Evolutionary conservation across 2,888 invertebrate species (phyloP), one percentile per base, ranked within the genome.

Genomic region (Pollenia angustigena): DNA sequence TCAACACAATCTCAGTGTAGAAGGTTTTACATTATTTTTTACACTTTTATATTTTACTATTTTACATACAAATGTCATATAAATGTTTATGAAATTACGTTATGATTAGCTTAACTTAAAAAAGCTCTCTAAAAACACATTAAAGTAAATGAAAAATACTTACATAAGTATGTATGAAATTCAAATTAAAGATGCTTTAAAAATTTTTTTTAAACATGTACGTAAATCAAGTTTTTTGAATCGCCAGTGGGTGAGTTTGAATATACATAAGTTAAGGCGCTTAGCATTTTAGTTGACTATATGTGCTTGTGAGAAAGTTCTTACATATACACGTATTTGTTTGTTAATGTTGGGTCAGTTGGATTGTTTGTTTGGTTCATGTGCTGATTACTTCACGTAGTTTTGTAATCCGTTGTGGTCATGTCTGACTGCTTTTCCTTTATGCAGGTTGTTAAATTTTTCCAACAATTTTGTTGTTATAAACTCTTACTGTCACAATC

Each of bases 301-400:
- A 32, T 32, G 32, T 32, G 0, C 6, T 32, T 32, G 6, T 32
- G 32, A 32, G 32, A 32, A 32, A 32, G 32, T 32, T 6, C 74
- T 10, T 74, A 46, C n/a, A 50, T 12, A 9, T 40, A 32, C 32
- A 40, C 16, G 14, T 42, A 18, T 18, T 14, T 62, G n/a, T 40
- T 62, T n/a, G 42, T 3, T 10, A 62, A 62, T 42, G 62, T 42
- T 42, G 42, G 42, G 42, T 62, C 42, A 54, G 69, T 80, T 62
- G 14, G 16, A 48, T 52, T 58, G 32, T 74, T 74, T 52, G 64
- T 11, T 58, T 75, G 46, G 52, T 75, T 76, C 75, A 69, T 50
- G 72, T 68, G 42, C 79, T 85, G 81, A 85, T 85, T 85, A 79
- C 82, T 82, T 68, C 85, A 85, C 82, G 81, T 82, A 85, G 48